phyloP scores from a whole-genome alignment of 2,113 vertebrate genomes.

The Clarias macrocephalus region DNA sequence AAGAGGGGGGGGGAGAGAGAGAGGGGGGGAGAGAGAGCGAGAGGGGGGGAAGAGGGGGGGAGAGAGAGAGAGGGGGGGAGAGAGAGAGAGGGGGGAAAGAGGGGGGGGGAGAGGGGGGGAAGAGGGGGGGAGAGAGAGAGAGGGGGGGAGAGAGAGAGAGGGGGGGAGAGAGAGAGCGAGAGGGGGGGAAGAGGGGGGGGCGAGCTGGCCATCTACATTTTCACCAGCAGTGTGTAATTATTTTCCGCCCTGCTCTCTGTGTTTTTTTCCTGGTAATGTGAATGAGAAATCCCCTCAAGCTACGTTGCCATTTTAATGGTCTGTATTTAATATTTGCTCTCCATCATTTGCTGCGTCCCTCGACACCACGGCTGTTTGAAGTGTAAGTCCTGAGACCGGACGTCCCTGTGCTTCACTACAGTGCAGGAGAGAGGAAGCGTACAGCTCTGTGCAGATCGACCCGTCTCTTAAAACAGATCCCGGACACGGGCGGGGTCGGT shows the following conservation, averaged over 20 bases:
- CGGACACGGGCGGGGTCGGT: background rate
- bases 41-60: too few relatives aligned
- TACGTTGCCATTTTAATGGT: background rate
- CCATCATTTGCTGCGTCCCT: background rate
- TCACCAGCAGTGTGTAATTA: background rate
- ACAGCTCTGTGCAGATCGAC: background rate
- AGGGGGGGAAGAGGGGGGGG: too few relatives aligned
- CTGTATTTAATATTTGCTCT: background rate
- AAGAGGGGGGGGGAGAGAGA: too few relatives aligned
- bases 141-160: too few relatives aligned
- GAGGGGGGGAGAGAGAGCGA: too few relatives aligned
- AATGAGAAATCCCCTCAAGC: background rate
- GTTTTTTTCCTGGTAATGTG: background rate
- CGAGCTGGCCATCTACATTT: background rate
- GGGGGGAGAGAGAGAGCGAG: too few relatives aligned
- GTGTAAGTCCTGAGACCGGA: background rate
- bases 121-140: too few relatives aligned
- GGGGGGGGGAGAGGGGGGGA: too few relatives aligned
- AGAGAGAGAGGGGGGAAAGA: too few relatives aligned
- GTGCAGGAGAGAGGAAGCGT: background rate
- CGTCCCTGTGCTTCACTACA: background rate
- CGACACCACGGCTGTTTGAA: background rate
- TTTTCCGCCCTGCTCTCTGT: background rate
- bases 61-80: too few relatives aligned
- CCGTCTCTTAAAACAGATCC: constrained; percentile 1